phyloP scores from a whole-genome alignment of 1,140 invertebrate genomes.

The Teleopsis dalmanni region DNA sequence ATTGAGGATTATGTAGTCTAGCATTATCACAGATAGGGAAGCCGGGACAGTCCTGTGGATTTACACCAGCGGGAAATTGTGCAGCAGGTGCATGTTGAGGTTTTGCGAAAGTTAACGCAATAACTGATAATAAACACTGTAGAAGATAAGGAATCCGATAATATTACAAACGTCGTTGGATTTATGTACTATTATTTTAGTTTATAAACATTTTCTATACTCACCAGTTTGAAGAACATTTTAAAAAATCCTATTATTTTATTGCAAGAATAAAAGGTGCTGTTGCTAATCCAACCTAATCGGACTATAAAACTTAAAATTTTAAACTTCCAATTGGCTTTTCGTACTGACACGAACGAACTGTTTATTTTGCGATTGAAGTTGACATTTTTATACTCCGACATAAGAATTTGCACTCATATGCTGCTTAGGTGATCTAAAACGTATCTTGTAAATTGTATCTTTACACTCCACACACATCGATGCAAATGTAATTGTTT shows the following conservation, averaged over 20 bases:
- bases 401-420: constrained; percentile 11
- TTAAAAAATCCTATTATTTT: constrained; percentile 25
- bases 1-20: constrained; percentile 34
- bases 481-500: too few species aligned
- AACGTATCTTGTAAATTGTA: too few species aligned
- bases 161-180: background rate
- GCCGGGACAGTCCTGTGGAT: constrained; percentile 42
- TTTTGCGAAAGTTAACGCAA: constrained; percentile 33
- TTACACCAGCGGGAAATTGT: constrained; percentile 42
- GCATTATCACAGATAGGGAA: constrained; percentile 46
- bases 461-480: too few species aligned
- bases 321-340: constrained; percentile 43
- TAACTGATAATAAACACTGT: constrained; percentile 27
- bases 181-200: background rate
- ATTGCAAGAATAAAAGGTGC: background rate
- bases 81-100: constrained; percentile 38
- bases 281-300: constrained; percentile 20
- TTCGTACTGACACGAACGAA: constrained; percentile 34
- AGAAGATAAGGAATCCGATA: background rate
- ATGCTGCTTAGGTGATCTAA: too few species aligned
- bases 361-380: constrained; percentile 20
- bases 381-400: constrained; percentile 33
- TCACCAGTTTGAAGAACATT: constrained; percentile 43
- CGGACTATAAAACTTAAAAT: constrained; percentile 33
- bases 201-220: constrained; percentile 1